Base-by-base conservation (phyloP, 2,888 invertebrate species). In the Lordiphosa andalusiaca region DNA sequence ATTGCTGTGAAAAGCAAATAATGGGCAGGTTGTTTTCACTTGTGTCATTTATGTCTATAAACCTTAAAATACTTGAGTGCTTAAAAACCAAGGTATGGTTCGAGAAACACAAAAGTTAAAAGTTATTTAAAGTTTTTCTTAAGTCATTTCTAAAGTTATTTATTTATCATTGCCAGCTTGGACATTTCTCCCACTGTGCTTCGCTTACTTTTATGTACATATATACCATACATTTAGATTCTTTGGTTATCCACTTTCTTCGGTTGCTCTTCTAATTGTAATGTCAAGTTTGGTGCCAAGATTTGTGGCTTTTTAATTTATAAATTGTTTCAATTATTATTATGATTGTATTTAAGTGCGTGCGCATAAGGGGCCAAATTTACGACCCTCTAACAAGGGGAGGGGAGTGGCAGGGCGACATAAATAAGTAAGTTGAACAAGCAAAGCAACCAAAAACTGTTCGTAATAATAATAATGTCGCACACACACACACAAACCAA, bases 271-370 rank as follows among this genome's bases (percentile, higher is more conserved):
- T 63, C 60, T 76, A 76, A 80, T 77, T 84, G 71, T 73, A 71
- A 69, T 75, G 76, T 81, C 84, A 83, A 78, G 76, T 72, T 67
- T 59, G 61, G 78, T 73, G 71, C 68, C 83, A 84, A 85, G 84
- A 84, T 84, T 84, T 85, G 84, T 84, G 85, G 83, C 84, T 78
- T 84, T 85, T 84, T 85, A 83, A 84, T 83, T 84, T 78, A 73
- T 83, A 85, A 84, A 84, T 83, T 85, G 85, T 81, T 76, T 72
- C 71, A 77, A 85, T 81, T 83, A 83, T 82, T 80, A 78, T 82
- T 81, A 78, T 80, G 82, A 78, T 78, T 78, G 75, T 82, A 82
- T 81, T 81, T 77, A 81, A 77, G 76, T 77, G 76, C 81, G 81
- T 77, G 76, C 77, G 69, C 81, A 78, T 73, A 76, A 80, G 76